Evolutionary conservation across 2,113 vertebrate species (phyloP).

Genomic region (Butorides virescens): DNA sequence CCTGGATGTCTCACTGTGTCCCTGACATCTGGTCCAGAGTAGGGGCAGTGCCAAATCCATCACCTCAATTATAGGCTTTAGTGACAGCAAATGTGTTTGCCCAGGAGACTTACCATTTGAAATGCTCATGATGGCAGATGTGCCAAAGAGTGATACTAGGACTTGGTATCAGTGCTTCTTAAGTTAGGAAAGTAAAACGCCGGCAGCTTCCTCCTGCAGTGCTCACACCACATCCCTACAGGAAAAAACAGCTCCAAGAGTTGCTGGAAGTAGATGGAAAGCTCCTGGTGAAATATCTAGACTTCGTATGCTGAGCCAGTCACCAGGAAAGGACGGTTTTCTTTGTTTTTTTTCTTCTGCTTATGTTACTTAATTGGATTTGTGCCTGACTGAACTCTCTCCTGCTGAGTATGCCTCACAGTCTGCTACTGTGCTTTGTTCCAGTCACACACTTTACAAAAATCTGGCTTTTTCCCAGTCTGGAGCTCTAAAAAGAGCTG

Average conservation of each 20-base stretch:
- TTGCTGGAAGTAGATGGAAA: neutral
- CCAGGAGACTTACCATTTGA: neutral
- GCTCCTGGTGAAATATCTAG: neutral
- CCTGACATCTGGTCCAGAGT: neutral
- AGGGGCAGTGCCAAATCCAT: neutral
- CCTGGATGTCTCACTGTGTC: neutral
- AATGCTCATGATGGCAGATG: accelerated
- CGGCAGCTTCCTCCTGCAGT: neutral
- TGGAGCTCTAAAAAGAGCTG: neutral
- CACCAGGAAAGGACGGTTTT: neutral
- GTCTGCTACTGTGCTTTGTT: neutral
- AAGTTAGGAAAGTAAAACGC: neutral
- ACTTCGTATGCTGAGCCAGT: neutral
- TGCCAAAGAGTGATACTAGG: neutral
- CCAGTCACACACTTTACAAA: neutral
- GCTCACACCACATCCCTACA: neutral
- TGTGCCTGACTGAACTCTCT: neutral
- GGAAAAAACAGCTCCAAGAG: neutral
- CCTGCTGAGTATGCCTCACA: neutral
- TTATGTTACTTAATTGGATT: neutral
- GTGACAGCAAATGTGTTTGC: neutral
- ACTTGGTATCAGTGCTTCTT: neutral
- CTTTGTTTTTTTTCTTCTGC: neutral
- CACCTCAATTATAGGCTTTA: neutral
- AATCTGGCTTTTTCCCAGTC: neutral